These are phyloP conservation scores for Heteromyza rotundicornis DNA, from an alignment of 2,888 invertebrate genomes.

Conservation along the genomic window DNA sequence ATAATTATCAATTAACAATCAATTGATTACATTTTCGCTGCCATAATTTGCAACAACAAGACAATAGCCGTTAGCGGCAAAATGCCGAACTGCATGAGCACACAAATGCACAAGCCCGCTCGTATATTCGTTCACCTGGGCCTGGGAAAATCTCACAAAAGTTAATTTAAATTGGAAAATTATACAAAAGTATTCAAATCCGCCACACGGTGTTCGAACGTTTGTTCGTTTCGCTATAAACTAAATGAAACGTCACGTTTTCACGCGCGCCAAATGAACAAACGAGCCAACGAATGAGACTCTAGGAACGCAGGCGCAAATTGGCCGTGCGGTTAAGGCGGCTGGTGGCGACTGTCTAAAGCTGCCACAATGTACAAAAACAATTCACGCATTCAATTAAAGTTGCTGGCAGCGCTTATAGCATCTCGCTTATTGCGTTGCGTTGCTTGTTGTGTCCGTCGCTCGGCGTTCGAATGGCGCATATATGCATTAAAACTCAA, in stretches of 20 bases:
- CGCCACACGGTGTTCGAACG: constrained; percentile 26
- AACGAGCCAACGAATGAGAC: constrained; percentile 16
- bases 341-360: not conserved
- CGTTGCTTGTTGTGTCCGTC: constrained; percentile 18
- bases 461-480: constrained; percentile 30
- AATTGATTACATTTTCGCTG: constrained; percentile 45
- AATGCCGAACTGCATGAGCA: constrained; percentile 9
- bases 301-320: not conserved
- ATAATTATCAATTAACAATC: constrained; percentile 58
- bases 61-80: constrained; percentile 34
- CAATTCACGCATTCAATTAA: constrained; percentile 56
- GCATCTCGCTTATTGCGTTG: no score
- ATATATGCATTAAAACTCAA: constrained; percentile 54
- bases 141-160: constrained; percentile 52
- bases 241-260: constrained; percentile 58
- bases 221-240: constrained; percentile 43
- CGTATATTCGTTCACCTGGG: constrained; percentile 22
- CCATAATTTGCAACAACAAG: constrained; percentile 29
- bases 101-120: not conserved
- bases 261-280: constrained; percentile 57
- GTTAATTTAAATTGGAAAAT: constrained; percentile 60
- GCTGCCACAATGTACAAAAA: constrained; percentile 31
- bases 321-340: not conserved
- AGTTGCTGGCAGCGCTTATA: constrained; percentile 40
- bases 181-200: constrained; percentile 58